Evolutionary conservation across 2,113 vertebrate species (phyloP), one percentile per base, ranked within the genome.

Genomic region (Protobothrops flavoviridis): DNA sequence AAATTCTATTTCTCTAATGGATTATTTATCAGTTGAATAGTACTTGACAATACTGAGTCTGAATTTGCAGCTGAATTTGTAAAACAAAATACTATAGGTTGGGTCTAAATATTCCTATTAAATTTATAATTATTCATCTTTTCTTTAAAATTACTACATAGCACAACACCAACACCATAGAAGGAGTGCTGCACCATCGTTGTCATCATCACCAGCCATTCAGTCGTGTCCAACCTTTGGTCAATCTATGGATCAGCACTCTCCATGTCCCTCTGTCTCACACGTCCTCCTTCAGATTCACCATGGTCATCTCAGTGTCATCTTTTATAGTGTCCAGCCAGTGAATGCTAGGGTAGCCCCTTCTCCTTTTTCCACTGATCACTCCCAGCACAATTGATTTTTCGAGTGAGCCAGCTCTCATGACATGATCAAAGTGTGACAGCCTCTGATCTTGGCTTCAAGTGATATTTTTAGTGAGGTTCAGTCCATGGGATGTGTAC

Each of bases 71-170:
- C 26, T 91, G 3, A 85, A 20, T 59, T 96, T 96, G 0, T 0
- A 0, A 89, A 94, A 87, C 0, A 13, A 1, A 0, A 93, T 95
- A 92, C 85, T 93, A 20, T 10, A 94, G 52, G 11, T 4, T 87
- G 29, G 13, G 53, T 89, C 53, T 56, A 52, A 89, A 0, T 87
- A 92, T 91, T 94, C 39, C 69, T 55, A 89, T 91, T 21, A 61
- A 87, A 86, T 95, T 87, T 92, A 26, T 5, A 45, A 2, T 11
- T 93, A 89, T 61, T 92, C 48, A 57, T 23, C 53, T 57, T 89
- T 57, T 15, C 33, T 29, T 69, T 3, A 43, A 48, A 50, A 90
- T 4, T 88, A 93, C 59, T 95, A 89, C 24, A 91, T 7, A 86
- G 2, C 64, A 89, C 9, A 94, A 55, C 91, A 61, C 4, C 57